Conservation (phyloP, 1,140 invertebrate genomes). For the Whitmania pigra region DNA sequence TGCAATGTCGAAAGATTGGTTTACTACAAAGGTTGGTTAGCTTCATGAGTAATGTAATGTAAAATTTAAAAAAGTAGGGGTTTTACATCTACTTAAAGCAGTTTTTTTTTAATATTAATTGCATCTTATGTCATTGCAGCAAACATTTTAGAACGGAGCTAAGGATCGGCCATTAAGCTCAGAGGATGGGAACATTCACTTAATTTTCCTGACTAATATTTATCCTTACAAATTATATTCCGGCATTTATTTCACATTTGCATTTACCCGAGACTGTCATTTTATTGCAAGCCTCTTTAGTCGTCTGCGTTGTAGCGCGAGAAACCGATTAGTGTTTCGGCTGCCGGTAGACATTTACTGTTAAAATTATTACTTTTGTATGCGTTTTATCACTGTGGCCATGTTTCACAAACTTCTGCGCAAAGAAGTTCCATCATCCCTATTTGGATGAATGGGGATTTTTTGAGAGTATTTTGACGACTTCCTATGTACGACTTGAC, state of each 20-base stretch:
- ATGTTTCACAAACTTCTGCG: no score
- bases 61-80: neutral
- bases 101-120: no score
- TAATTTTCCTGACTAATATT: neutral
- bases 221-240: neutral
- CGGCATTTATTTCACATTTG: neutral
- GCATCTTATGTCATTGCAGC: neutral
- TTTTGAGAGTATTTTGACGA: no score
- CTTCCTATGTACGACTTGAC: no score
- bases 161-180: neutral
- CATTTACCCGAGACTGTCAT: neutral
- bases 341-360: no score
- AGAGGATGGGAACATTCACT: neutral
- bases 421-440: no score
- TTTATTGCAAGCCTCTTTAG: neutral
- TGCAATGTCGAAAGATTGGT: constrained; percentile 19
- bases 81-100: neutral
- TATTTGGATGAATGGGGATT: no score
- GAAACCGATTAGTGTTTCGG: no score
- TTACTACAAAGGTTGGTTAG: constrained; percentile 18
- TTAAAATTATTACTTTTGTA: no score
- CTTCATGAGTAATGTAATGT: neutral
- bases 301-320: no score
- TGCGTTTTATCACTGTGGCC: no score
- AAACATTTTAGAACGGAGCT: constrained; percentile 1